A percentile compares a stretch with the other conserved stretches of the same genome.
Conservation (phyloP, 1,140 invertebrate species). For the Conus betulinus region DNA sequence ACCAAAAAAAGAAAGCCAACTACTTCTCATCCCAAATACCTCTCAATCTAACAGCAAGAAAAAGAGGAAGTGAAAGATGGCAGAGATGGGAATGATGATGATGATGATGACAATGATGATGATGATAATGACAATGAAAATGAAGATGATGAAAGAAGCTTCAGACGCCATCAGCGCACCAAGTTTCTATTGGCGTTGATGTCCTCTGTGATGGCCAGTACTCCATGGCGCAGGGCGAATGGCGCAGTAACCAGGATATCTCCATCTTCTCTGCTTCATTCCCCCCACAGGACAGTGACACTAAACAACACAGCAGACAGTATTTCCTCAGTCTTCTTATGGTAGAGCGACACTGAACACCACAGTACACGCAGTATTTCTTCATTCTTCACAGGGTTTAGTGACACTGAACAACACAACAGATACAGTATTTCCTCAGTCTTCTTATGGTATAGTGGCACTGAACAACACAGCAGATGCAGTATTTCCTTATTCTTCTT, state of each 20-base stretch:
- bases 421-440: too few species aligned
- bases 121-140: neutral
- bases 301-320: neutral
- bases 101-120: neutral
- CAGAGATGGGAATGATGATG: neutral
- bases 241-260: neutral
- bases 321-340: too few species aligned
- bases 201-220: neutral
- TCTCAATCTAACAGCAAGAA: neutral
- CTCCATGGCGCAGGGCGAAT: neutral
- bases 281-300: neutral
- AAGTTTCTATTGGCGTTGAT: neutral
- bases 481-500: too few species aligned
- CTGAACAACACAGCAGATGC: too few species aligned
- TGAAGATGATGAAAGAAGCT: neutral
- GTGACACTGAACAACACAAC: too few species aligned
- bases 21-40: too few species aligned
- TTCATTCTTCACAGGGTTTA: too few species aligned
- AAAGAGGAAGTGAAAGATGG: neutral
- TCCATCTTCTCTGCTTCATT: neutral
- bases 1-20: too few species aligned
- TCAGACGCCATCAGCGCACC: neutral
- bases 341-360: too few species aligned
- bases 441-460: too few species aligned
- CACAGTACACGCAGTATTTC: too few species aligned